phyloP scores from a whole-genome alignment of 2,113 vertebrate species.

The Centropus unirufus region DNA sequence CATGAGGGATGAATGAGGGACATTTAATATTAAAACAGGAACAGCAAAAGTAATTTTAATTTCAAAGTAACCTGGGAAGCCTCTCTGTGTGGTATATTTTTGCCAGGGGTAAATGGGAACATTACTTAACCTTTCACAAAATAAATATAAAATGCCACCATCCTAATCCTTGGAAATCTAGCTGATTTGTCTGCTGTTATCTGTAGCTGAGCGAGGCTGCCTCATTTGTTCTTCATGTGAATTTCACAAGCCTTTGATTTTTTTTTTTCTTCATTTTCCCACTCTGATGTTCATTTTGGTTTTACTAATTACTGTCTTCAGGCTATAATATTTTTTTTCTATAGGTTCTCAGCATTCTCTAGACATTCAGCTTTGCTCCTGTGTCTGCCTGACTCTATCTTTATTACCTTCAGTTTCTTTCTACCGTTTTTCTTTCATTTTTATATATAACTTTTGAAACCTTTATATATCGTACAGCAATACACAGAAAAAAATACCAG shows the following conservation, averaged over 20 bases:
- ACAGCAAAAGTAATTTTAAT: neutral
- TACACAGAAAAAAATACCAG: neutral
- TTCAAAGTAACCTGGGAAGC: neutral
- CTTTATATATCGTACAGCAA: neutral
- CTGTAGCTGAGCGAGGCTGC: neutral
- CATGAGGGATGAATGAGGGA: neutral
- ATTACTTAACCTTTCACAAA: neutral
- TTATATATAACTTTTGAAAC: neutral
- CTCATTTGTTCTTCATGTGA: neutral
- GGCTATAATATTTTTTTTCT: neutral
- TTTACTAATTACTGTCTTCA: slow-evolving; percentile 15
- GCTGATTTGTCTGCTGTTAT: neutral
- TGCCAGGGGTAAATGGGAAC: neutral
- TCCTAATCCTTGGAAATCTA: neutral
- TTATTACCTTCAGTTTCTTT: neutral
- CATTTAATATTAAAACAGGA: neutral
- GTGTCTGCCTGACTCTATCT: neutral
- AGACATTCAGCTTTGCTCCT: neutral
- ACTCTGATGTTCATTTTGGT: neutral
- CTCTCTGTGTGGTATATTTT: neutral
- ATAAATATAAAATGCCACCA: neutral
- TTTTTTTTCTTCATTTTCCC: neutral
- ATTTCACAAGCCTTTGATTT: neutral
- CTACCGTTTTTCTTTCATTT: neutral
- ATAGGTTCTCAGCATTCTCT: neutral